Conservation (phyloP, 2,888 invertebrate species). For the Ennomos erosarius region DNA sequence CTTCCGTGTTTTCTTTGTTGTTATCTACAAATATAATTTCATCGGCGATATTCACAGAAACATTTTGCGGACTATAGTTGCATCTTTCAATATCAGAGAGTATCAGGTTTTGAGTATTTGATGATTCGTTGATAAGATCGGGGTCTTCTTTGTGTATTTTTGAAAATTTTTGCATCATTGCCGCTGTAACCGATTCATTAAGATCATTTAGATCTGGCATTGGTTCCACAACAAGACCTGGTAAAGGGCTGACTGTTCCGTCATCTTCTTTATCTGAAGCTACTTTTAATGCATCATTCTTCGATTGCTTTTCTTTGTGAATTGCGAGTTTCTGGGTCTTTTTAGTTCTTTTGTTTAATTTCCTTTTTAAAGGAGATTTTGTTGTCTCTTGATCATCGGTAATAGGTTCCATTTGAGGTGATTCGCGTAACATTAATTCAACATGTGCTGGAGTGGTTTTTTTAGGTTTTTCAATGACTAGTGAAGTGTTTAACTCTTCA, state of each 20-base stretch:
- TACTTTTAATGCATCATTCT: constrained; percentile 31
- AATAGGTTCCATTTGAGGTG: constrained; percentile 60
- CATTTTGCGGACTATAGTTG: constrained; percentile 43
- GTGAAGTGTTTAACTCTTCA: constrained; percentile 60
- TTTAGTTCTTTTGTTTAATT: constrained; percentile 34
- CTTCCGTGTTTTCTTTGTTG: constrained; percentile 16
- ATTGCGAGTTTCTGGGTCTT: constrained; percentile 31
- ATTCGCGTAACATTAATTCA: constrained; percentile 42
- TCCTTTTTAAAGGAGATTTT: constrained; percentile 30
- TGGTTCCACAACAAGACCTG: constrained; percentile 65
- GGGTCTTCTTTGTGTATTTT: constrained; percentile 53
- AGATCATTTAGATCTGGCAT: constrained; percentile 39
- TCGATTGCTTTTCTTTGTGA: constrained; percentile 31
- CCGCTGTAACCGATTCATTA: constrained; percentile 52
- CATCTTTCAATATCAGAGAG: constrained; percentile 54
- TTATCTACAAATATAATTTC: constrained; percentile 39
- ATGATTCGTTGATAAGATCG: constrained; percentile 49
- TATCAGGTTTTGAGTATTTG: constrained; percentile 58
- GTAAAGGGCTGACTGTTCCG: constrained; percentile 65
- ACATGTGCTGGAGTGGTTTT: constrained; percentile 25
- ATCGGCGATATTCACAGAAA: constrained; percentile 40
- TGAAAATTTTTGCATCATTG: constrained; percentile 59
- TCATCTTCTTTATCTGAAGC: constrained; percentile 42
- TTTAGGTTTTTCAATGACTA: constrained; percentile 45
- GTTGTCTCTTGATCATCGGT: constrained; percentile 33